Base-by-base conservation (phyloP, 2,113 vertebrate species). In the Syngnathus scovelli region DNA sequence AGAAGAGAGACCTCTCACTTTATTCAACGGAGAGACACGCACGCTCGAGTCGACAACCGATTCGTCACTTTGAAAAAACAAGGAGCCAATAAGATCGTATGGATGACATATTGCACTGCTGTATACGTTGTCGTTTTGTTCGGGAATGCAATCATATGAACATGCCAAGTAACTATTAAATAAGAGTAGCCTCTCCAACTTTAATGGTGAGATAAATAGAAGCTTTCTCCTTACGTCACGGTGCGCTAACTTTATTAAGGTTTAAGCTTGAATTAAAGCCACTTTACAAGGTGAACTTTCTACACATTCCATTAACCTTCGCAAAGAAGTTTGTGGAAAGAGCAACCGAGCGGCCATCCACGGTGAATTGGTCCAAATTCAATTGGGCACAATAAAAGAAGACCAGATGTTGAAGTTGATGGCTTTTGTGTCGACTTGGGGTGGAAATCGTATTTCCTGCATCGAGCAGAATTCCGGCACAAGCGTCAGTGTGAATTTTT, bases 11-110 rank as follows among this genome's bases (percentile, higher is more conserved):
- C 69, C 69, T 81, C 18, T 82, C 78, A 78, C 81, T 87, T 85
- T 82, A 81, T 84, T 83, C 82, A 84, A 82, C 55, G 82, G 72
- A 83, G 77, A 78, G 75, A 83, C 49, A n/a, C 51, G 12, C 4
- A 11, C 21, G 1, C 51, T 21, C 7, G 10, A 15, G 54, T 15
- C 51, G 7, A 23, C 51, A n/a, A 23, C 51, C 5, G 55, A 56
- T 56, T 56, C 1, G 27, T 56, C 55, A 10, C 12, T 56, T 33
- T 36, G 13, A 36, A 33, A 36, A 36, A 16, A 16, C 13, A 58
- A 7, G 2, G 13, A 58, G 27, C 27, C 55, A 37, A 36, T 36
- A 58, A 3, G 21, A 27, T 4, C 23, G 9, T 5, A 23, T 15
- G 2, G 55, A 58, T 36, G 55, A 15, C 54, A 33, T 56, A n/a